A percentile compares a stretch with the other conserved stretches of the same genome.
phyloP scores from a whole-genome alignment of 1,140 invertebrate species.

The Magallana angulata region DNA sequence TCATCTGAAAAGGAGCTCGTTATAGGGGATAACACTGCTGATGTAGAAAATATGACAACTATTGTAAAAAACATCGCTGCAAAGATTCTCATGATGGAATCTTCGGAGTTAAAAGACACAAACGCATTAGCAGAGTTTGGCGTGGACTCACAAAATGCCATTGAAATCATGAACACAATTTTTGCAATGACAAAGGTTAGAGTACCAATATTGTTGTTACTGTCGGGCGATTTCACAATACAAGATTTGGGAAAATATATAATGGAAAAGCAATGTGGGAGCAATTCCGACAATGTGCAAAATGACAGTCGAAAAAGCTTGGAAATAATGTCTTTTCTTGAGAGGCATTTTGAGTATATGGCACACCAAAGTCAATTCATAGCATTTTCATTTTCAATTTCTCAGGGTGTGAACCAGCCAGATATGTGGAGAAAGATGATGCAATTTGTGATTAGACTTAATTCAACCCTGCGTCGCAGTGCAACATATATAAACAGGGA shows the following conservation, averaged over 20 bases:
- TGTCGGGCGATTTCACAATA: constrained; percentile 14
- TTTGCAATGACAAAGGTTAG: neutral
- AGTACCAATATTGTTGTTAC: constrained; percentile 21
- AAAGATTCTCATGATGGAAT: neutral
- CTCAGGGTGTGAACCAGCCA: neutral
- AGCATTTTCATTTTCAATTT: neutral
- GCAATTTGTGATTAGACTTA: neutral
- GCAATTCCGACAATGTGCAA: neutral
- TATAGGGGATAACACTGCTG: neutral
- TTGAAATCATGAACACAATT: constrained; percentile 44
- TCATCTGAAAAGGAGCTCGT: neutral
- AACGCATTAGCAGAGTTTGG: constrained; percentile 33
- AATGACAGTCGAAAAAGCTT: neutral
- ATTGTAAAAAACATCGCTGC: neutral
- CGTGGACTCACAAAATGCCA: constrained; percentile 55
- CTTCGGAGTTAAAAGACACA: neutral
- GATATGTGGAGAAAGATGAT: neutral
- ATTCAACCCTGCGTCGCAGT: neutral
- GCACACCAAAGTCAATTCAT: neutral
- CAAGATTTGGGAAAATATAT: constrained; percentile 39
- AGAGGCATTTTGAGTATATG: neutral
- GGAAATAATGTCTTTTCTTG: neutral
- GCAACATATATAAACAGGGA: neutral
- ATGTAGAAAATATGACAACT: neutral
- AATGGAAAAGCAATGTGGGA: neutral